Conservation (phyloP, 2,888 invertebrate species). For the Sesia apiformis region DNA sequence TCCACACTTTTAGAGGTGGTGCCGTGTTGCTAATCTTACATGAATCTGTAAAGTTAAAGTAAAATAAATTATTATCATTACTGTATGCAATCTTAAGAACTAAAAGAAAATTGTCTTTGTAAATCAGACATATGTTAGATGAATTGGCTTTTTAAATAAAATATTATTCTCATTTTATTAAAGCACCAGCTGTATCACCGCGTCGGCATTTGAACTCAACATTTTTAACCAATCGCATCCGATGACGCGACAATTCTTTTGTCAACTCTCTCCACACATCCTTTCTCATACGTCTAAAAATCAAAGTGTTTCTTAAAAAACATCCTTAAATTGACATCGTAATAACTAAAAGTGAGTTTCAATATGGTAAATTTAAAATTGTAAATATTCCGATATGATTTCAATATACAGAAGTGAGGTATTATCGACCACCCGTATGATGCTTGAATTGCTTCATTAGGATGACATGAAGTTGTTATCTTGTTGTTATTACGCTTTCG, state of each 20-base stretch:
- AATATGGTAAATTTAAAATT: conserved; percentile 1
- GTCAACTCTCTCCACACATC: conserved; percentile 16
- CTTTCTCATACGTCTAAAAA: no score
- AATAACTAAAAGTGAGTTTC: neutral
- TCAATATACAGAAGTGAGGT: conserved; percentile 17
- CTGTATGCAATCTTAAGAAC: no score
- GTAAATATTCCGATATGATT: conserved; percentile 11
- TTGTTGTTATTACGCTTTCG: conserved; percentile 5
- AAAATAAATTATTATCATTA: no score
- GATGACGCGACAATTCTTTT: conserved; percentile 40
- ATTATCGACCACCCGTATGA: conserved; percentile 28
- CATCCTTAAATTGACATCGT: neutral
- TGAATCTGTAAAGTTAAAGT: no score
- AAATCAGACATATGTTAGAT: no score
- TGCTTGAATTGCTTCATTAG: conserved; percentile 35
- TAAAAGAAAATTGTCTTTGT: no score
- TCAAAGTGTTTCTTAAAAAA: neutral
- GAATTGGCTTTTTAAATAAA: no score
- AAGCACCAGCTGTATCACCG: no score
- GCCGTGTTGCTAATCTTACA: no score
- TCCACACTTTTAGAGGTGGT: no score
- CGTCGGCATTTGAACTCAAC: no score
- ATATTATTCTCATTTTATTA: no score
- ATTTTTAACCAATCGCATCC: neutral
- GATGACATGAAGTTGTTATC: conserved; percentile 31